These are phyloP conservation scores for Sciurus carolinensis DNA, from an alignment of 2,797 vertebrate species.

Conservation along the genomic window DNA sequence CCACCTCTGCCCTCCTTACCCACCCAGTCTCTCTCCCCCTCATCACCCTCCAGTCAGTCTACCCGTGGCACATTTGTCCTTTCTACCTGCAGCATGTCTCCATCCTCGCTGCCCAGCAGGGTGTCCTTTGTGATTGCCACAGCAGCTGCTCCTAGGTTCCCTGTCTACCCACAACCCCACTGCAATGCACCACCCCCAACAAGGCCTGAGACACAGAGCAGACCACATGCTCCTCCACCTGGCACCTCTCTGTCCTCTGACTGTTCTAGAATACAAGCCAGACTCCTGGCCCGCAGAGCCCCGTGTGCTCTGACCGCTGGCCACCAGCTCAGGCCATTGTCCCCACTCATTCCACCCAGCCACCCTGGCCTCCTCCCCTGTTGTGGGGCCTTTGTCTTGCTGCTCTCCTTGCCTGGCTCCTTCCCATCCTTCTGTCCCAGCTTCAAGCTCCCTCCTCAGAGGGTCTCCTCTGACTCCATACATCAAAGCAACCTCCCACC, in stretches of 20 bases:
- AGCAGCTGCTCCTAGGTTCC: neutral
- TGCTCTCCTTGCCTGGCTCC: neutral
- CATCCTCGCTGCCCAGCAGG: neutral
- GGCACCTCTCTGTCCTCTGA: neutral
- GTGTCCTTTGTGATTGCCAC: rapidly evolving
- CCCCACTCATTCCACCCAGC: no score
- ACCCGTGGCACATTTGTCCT: rapidly evolving
- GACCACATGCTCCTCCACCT: neutral
- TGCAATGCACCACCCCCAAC: neutral
- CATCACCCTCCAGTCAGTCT: neutral
- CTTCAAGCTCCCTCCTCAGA: neutral
- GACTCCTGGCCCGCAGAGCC: neutral
- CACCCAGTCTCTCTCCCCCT: no score
- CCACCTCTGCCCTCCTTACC: neutral
- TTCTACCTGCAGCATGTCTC: neutral
- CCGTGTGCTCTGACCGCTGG: rapidly evolving
- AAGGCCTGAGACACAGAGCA: neutral
- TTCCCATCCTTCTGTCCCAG: neutral
- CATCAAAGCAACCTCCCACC: neutral
- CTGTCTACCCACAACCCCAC: no score
- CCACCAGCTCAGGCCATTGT: neutral
- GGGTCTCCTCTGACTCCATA: neutral
- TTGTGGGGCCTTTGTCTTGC: neutral
- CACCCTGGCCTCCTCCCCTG: neutral
- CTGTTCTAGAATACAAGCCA: neutral